Percentiles rank a stretch among this genome's conserved stretches.
These are phyloP conservation scores for Rhorus exstirpatorius DNA, from an alignment of 2,888 invertebrate genomes.

Conservation along the genomic window DNA sequence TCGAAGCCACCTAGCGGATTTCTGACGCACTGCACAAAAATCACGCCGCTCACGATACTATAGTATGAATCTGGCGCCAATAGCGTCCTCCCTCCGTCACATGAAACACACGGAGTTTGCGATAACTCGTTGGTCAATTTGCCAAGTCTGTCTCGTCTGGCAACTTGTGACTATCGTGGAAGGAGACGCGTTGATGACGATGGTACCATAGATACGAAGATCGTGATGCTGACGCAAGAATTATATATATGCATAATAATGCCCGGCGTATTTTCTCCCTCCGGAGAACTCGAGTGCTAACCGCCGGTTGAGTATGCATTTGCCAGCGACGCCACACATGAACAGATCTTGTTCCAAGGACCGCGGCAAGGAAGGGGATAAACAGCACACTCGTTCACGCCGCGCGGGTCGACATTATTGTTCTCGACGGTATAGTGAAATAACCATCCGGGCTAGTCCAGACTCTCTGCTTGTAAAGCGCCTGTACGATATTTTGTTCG, in stretches of 20 bases:
- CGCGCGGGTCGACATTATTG: constrained; percentile 76
- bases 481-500: no score
- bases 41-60: no score
- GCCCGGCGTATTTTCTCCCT: neutral
- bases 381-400: neutral
- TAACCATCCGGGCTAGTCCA: constrained; percentile 9
- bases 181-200: neutral
- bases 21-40: no score
- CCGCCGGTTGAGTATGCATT: neutral
- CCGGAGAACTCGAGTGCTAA: neutral
- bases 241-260: neutral
- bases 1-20: no score
- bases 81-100: no score
- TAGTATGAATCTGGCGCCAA: no score
- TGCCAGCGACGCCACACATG: constrained; percentile 42
- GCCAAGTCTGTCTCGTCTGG: constrained; percentile 15
- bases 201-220: neutral
- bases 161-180: no score
- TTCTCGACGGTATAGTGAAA: constrained; percentile 73
- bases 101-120: no score
- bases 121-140: neutral
- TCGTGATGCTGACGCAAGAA: constrained; percentile 11
- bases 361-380: no score
- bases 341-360: constrained; percentile 76
- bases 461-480: no score